Evolutionary conservation across 2,888 invertebrate species (phyloP).

Genomic region (Scrobipalpa atriplicella): DNA sequence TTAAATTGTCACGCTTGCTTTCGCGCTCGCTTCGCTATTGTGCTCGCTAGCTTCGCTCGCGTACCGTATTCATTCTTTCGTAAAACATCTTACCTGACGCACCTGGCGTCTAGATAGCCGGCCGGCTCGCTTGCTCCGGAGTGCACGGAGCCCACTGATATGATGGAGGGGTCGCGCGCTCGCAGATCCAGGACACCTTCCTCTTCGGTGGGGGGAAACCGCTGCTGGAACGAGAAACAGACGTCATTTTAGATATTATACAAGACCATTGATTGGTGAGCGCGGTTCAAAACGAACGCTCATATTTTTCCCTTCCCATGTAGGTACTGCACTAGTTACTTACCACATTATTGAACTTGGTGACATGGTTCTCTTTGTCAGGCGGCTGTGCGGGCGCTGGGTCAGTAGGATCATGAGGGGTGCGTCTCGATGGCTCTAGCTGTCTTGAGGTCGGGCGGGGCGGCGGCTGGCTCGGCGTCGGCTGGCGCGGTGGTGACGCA

Average conservation of each 20-base stretch:
- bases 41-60: too few species aligned
- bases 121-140: conserved; percentile 77
- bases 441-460: conserved; percentile 45
- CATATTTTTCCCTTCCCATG: too few species aligned
- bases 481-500: conserved; percentile 47
- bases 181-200: conserved; percentile 83
- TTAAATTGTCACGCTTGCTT: too few species aligned
- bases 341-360: conserved; percentile 41
- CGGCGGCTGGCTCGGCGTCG: conserved; percentile 47
- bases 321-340: too few species aligned
- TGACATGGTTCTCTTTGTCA: conserved; percentile 42
- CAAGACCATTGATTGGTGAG: too few species aligned
- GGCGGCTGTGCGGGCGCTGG: conserved; percentile 45
- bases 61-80: too few species aligned
- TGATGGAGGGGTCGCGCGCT: conserved; percentile 76
- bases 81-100: conserved; percentile 64
- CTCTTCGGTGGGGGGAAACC: conserved; percentile 51
- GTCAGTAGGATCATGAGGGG: conserved; percentile 40
- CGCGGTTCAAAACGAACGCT: too few species aligned
- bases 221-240: conserved; percentile 45
- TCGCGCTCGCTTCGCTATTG: too few species aligned
- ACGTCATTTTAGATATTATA: background rate
- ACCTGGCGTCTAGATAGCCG: conserved; percentile 66
- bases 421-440: conserved; percentile 38
- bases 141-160: conserved; percentile 79